Evolutionary conservation across 2,113 vertebrate genomes (phyloP).

Genomic region (Grammomys dolichurus): DNA sequence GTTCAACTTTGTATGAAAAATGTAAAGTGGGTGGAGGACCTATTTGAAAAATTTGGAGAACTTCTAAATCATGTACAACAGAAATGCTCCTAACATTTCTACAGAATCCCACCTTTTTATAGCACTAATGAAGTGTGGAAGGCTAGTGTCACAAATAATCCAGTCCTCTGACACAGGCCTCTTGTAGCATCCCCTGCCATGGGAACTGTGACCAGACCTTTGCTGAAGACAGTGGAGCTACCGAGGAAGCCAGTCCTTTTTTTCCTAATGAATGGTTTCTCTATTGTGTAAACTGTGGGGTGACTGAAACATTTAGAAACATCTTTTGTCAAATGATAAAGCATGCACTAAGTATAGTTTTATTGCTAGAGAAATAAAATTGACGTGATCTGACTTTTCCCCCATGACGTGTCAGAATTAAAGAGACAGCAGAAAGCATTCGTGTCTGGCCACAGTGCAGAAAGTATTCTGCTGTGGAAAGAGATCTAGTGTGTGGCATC

Average conservation of each 20-base stretch:
- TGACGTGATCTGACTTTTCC: conserved; percentile 85
- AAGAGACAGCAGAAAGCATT: conserved; percentile 84
- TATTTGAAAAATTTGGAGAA: conserved; percentile 98
- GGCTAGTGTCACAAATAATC: conserved; percentile 74
- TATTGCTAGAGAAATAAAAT: conserved; percentile 90
- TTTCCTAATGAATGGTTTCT: conserved; percentile 88
- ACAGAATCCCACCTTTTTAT: conserved; percentile 69
- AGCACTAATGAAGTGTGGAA: conserved; percentile 86
- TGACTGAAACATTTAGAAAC: conserved; percentile 87
- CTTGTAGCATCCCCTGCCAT: conserved; percentile 75
- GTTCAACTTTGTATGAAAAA: conserved; percentile 98
- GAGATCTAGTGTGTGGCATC: conserved; percentile 89
- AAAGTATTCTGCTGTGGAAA: conserved; percentile 93
- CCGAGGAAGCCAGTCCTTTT: conserved; percentile 84
- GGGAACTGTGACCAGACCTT: conserved; percentile 77
- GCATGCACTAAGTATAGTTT: conserved; percentile 93
- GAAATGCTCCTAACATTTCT: conserved; percentile 91
- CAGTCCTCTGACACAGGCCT: conserved; percentile 77
- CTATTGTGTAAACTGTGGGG: conserved; percentile 88
- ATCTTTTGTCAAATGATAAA: conserved; percentile 88
- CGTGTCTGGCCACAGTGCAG: conserved; percentile 88
- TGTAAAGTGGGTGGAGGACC: conserved; percentile 95
- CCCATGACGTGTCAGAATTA: conserved; percentile 83
- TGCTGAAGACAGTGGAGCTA: conserved; percentile 83
- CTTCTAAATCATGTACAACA: conserved; percentile 98